These are phyloP conservation scores for Brotula barbata DNA, from an alignment of 2,797 vertebrate genomes.

Conservation along the genomic window DNA sequence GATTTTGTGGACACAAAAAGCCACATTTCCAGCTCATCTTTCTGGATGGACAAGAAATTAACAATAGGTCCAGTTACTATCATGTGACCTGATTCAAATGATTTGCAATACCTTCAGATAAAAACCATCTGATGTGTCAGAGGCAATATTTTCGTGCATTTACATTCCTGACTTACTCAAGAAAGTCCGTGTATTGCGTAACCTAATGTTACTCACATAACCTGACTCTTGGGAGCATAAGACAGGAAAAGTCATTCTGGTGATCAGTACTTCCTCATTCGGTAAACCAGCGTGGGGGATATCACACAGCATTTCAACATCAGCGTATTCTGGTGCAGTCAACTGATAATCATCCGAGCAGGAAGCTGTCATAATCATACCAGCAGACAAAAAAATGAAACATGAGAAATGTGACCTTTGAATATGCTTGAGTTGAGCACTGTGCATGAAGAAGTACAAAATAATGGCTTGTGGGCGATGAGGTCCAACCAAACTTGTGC, in stretches of 20 bases:
- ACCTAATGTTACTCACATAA: no score
- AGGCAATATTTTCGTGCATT: neutral
- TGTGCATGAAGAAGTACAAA: neutral
- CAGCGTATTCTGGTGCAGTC: conserved; percentile 24
- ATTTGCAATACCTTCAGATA: neutral
- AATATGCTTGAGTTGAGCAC: neutral
- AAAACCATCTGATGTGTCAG: neutral
- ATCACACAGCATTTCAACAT: conserved; percentile 46
- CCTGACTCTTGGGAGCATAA: neutral
- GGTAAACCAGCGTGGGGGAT: conserved; percentile 49
- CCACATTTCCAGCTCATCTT: conserved; percentile 14
- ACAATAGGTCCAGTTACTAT: conserved; percentile 7
- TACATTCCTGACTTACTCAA: neutral
- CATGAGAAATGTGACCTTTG: neutral
- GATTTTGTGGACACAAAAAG: conserved; percentile 28
- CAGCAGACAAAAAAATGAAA: neutral
- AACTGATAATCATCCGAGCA: conserved; percentile 41
- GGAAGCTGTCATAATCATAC: conserved; percentile 42
- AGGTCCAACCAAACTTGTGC: conserved; percentile 1
- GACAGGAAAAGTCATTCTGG: neutral
- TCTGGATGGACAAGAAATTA: neutral
- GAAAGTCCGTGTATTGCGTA: no score
- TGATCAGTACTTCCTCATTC: conserved; percentile 46
- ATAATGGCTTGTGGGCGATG: neutral
- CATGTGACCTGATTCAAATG: neutral